Percentiles rank a stretch among this genome's conserved stretches.
These are phyloP conservation scores for Tachycineta bicolor DNA, from an alignment of 2,113 vertebrate species.

Conservation along the genomic window DNA sequence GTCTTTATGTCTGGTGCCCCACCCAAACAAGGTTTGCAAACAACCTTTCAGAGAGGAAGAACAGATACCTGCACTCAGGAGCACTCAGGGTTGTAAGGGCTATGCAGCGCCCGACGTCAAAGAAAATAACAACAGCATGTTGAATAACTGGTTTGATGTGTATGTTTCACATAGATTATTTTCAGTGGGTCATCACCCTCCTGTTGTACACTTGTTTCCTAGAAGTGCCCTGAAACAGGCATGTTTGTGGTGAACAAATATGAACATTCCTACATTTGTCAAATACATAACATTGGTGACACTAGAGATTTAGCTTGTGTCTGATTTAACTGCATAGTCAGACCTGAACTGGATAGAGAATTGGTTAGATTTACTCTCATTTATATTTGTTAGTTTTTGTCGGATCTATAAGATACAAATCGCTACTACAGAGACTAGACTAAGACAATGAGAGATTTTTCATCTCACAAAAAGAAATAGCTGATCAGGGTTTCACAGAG, in stretches of 20 bases:
- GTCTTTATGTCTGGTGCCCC: slow-evolving; percentile 11
- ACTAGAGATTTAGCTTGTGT: not conserved
- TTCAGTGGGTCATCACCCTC: not conserved
- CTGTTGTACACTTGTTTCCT: not conserved
- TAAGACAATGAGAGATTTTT: not conserved
- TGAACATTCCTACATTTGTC: not conserved
- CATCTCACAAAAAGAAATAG: not conserved
- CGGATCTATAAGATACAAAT: not conserved
- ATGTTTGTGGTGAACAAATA: not conserved
- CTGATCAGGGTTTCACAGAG: not conserved
- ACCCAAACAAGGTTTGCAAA: not conserved
- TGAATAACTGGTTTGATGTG: slow-evolving; percentile 53
- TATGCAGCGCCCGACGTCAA: not conserved
- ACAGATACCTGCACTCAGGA: not conserved
- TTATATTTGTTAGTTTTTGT: not conserved
- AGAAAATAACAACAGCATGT: slow-evolving; percentile 3
- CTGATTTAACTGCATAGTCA: not conserved
- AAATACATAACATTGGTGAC: not conserved
- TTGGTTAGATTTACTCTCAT: not conserved
- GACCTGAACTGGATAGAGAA: not conserved
- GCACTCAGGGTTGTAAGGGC: not conserved
- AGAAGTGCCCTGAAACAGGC: not conserved
- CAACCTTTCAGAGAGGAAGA: not conserved
- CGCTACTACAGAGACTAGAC: not conserved
- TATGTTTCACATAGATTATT: slow-evolving; percentile 6